Conservation (phyloP, 2,797 vertebrate species). For the Melanotaenia maccullochi region DNA sequence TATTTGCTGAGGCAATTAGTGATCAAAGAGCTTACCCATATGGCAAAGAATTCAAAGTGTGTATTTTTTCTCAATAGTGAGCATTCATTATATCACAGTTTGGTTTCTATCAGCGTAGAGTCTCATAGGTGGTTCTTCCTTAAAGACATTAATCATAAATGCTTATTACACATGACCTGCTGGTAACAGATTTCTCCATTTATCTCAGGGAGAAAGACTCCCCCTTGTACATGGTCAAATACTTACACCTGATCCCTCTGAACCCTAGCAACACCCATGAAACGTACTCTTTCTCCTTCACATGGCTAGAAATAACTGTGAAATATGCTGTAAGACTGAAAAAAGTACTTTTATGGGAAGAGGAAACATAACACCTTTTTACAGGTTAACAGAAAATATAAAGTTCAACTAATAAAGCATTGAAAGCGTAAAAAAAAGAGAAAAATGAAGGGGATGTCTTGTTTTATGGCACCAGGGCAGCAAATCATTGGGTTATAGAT, state of each 20-base stretch:
- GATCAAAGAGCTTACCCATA: conserved; percentile 41
- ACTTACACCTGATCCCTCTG: conserved; percentile 58
- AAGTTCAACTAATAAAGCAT: not conserved
- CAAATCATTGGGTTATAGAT: not conserved
- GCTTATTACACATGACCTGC: conserved; percentile 73
- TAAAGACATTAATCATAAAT: conserved; percentile 74
- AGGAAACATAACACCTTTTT: not conserved
- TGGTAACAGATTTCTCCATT: conserved; percentile 65
- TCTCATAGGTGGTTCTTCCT: conserved; percentile 72
- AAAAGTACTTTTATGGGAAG: not conserved
- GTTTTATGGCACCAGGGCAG: not conserved
- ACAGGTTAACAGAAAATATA: not conserved
- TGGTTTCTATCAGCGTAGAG: conserved; percentile 71
- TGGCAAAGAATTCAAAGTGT: conserved; percentile 56
- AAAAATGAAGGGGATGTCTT: not conserved
- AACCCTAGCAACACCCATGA: conserved; percentile 27
- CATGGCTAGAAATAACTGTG: conserved; percentile 9
- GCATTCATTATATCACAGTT: conserved; percentile 70
- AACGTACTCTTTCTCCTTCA: not conserved
- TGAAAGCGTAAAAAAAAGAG: not conserved
- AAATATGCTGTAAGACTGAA: not conserved
- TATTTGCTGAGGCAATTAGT: conserved; percentile 57
- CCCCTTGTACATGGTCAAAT: conserved; percentile 59
- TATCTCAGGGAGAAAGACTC: conserved; percentile 55
- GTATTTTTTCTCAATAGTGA: conserved; percentile 64